Percentiles rank a stretch among this genome's conserved stretches.
Conservation (phyloP, 53 echinoderm and acorn worm genomes). For the Stichopus horrens region DNA sequence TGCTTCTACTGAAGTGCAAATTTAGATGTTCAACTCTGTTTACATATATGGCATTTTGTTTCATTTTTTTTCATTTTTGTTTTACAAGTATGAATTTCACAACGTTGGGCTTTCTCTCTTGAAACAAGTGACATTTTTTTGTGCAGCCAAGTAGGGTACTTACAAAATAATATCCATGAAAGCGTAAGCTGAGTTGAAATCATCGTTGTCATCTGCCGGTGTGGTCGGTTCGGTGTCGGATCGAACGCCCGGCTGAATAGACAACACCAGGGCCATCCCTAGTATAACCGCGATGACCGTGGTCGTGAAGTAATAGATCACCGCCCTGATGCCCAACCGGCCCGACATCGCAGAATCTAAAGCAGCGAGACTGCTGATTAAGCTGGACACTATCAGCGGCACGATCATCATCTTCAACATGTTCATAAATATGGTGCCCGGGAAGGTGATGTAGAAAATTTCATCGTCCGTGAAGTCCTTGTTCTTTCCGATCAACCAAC, state of each 20-base stretch:
- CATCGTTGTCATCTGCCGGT: constrained; percentile 42
- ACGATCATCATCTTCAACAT: constrained; percentile 89
- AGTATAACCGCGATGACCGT: constrained; percentile 84
- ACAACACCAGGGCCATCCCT: constrained; percentile 80
- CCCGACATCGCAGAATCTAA: constrained; percentile 80
- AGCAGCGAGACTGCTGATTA: constrained; percentile 80
- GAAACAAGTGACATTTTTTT: no score
- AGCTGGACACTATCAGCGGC: constrained; percentile 74
- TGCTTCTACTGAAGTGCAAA: no score
- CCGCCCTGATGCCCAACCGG: constrained; percentile 74
- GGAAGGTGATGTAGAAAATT: constrained; percentile 82
- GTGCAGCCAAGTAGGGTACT: not conserved
- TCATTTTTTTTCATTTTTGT: no score
- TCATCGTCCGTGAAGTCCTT: constrained; percentile 63
- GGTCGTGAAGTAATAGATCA: constrained; percentile 85
- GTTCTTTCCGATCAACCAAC: constrained; percentile 68
- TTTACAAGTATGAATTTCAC: no score
- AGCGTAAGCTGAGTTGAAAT: constrained; percentile 80
- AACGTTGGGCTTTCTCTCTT: no score
- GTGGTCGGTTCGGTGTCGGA: constrained; percentile 51
- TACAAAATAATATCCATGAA: constrained; percentile 86
- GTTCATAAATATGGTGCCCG: constrained; percentile 86
- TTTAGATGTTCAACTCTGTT: no score
- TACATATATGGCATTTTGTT: no score
- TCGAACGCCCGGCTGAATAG: constrained; percentile 69